Percentiles rank a stretch among this genome's conserved stretches.
Conservation (phyloP, 2,113 vertebrate genomes). For the Forbesichthys papilliferus region DNA sequence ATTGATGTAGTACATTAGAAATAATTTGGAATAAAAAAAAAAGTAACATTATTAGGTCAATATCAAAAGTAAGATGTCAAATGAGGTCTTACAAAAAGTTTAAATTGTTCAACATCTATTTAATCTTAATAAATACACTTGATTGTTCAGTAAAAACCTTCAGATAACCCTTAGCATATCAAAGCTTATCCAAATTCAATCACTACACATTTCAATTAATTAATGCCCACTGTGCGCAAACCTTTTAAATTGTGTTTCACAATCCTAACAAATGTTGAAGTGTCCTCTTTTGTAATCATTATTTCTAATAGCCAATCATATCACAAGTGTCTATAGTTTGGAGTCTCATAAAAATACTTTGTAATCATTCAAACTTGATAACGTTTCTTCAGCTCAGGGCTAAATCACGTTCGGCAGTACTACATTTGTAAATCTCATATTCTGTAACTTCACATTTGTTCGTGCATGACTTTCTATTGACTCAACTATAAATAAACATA, state of each 20-base stretch:
- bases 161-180: conserved; percentile 27
- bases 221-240: conserved; percentile 15
- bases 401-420: neutral
- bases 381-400: neutral
- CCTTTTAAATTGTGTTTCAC: conserved; percentile 18
- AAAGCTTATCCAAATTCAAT: conserved; percentile 44
- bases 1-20: conserved; percentile 43
- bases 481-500: conserved; percentile 41
- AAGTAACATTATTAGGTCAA: conserved; percentile 2
- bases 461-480: conserved; percentile 39
- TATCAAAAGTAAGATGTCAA: neutral
- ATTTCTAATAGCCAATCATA: conserved; percentile 19
- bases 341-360: conserved; percentile 8
- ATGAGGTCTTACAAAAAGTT: conserved; percentile 1
- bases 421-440: conserved; percentile 6
- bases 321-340: neutral
- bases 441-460: neutral
- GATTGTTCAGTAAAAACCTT: conserved; percentile 20
- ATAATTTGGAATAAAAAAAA: conserved; percentile 30
- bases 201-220: conserved; percentile 18
- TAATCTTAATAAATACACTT: neutral
- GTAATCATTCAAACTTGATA: too few relatives aligned
- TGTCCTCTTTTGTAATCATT: conserved; percentile 22
- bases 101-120: conserved; percentile 25
- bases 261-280: conserved; percentile 9